A percentile compares a stretch with the other conserved stretches of the same genome.
phyloP scores from a whole-genome alignment of 2,113 vertebrate species.

The Poecilia latipinna region DNA sequence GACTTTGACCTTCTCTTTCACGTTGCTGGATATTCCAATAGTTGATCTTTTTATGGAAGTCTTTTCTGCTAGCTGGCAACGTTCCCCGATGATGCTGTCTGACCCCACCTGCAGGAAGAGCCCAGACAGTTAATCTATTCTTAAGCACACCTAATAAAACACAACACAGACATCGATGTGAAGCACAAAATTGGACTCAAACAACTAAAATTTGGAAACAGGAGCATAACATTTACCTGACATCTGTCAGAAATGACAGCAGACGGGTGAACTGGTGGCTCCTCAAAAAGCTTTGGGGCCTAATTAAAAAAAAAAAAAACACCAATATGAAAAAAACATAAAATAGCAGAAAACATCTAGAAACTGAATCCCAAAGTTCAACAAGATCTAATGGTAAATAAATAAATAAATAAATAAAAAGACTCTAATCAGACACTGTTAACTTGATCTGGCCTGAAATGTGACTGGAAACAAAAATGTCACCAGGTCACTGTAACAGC shows the following conservation, averaged over 20 bases:
- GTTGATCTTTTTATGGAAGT: slow-evolving; percentile 92
- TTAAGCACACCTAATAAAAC: not conserved
- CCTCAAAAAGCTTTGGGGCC: slow-evolving; percentile 91
- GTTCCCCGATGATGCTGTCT: slow-evolving; percentile 91
- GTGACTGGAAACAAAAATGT: not conserved
- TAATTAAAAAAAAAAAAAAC: slow-evolving; percentile 58
- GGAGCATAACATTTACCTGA: slow-evolving; percentile 80
- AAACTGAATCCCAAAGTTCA: not conserved
- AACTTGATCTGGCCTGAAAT: not conserved
- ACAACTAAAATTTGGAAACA: not conserved
- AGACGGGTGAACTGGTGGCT: slow-evolving; percentile 86
- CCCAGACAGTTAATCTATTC: not conserved
- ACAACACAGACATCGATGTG: not conserved
- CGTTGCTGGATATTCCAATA: slow-evolving; percentile 84
- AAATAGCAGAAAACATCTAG: not conserved
- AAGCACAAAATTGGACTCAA: not conserved
- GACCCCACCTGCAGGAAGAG: slow-evolving; percentile 83
- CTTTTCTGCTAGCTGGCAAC: slow-evolving; percentile 90
- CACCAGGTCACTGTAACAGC: not conserved
- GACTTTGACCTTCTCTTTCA: slow-evolving; percentile 92
- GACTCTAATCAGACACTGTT: not conserved
- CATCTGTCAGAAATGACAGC: slow-evolving; percentile 87
- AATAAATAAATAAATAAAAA: too few species aligned
- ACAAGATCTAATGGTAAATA: not conserved
- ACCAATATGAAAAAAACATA: not conserved